Evolutionary conservation across 2,888 invertebrate genomes (phyloP).

Genomic region (Octonoba sinensis): DNA sequence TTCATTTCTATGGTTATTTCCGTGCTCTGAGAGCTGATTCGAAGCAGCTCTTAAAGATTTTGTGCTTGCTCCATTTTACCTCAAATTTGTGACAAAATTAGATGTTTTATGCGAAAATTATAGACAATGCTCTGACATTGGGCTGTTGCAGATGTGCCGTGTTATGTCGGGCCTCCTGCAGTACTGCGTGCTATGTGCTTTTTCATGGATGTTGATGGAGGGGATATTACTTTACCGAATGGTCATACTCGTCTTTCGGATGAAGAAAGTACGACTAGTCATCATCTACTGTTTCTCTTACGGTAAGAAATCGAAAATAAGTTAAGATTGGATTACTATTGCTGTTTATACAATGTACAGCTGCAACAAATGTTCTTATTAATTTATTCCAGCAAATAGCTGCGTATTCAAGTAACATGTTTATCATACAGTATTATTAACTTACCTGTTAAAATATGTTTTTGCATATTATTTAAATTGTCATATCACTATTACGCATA

Average conservation of each 20-base stretch:
- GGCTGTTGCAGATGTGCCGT: constrained; percentile 43
- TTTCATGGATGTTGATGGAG: constrained; percentile 66
- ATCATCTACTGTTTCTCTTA: constrained; percentile 60
- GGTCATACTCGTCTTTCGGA: constrained; percentile 64
- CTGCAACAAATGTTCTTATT: too few relatives aligned
- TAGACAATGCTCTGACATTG: too few relatives aligned
- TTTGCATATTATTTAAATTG: too few relatives aligned
- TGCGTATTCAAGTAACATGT: too few relatives aligned
- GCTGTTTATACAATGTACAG: too few relatives aligned
- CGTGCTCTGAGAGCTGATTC: background rate
- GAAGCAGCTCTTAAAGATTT: background rate
- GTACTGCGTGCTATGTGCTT: constrained; percentile 57
- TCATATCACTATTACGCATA: too few relatives aligned
- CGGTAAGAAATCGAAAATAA: constrained; percentile 25
- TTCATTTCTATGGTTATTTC: too few relatives aligned
- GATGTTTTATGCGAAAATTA: background rate
- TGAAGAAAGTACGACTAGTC: constrained; percentile 32
- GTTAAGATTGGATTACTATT: too few relatives aligned
- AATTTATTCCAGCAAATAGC: too few relatives aligned
- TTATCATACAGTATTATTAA: too few relatives aligned
- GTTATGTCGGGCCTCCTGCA: constrained; percentile 49
- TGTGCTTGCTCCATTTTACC: too few relatives aligned
- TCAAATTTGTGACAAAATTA: background rate
- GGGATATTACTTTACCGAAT: constrained; percentile 64
- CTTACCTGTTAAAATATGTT: too few relatives aligned